Conservation (phyloP, 2,797 vertebrate genomes). For the Microcaecilia unicolor region DNA sequence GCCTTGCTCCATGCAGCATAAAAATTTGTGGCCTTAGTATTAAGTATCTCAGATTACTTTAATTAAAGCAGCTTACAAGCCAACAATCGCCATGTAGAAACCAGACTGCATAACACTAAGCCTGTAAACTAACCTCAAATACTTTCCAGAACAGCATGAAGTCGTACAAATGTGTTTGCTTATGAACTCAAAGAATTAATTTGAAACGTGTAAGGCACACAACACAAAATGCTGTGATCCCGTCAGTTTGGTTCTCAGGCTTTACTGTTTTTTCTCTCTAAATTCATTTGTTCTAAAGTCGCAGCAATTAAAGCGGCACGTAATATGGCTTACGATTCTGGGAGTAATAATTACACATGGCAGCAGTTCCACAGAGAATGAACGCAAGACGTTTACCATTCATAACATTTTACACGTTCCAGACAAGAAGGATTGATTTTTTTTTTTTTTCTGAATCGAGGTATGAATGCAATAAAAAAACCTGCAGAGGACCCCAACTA, state of each 20-base stretch:
- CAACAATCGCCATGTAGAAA: not conserved
- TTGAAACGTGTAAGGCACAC: not conserved
- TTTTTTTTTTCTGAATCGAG: too few species aligned
- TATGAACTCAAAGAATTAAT: not conserved
- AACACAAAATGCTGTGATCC: too few species aligned
- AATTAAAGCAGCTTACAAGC: not conserved
- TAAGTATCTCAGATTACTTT: not conserved
- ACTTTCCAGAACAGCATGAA: constrained; percentile 4
- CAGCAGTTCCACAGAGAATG: constrained; percentile 16
- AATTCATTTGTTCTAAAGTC: too few species aligned
- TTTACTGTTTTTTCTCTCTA: too few species aligned
- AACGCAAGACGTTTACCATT: constrained; percentile 8
- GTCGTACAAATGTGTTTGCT: not conserved
- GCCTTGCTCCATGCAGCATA: not conserved
- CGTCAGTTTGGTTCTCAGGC: too few species aligned
- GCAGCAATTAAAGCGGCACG: too few species aligned
- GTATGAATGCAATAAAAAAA: too few species aligned
- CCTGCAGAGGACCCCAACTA: too few species aligned
- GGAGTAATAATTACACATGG: constrained; percentile 14
- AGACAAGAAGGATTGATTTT: too few species aligned
- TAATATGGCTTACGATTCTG: too few species aligned
- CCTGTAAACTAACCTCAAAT: constrained; percentile 5
- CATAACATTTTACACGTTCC: not conserved
- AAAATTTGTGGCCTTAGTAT: not conserved
- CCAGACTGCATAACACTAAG: not conserved